A percentile compares a stretch with the other conserved stretches of the same genome.
phyloP scores from a whole-genome alignment of 2,797 vertebrate species.

The Acrossocheilus wenchowensis region DNA sequence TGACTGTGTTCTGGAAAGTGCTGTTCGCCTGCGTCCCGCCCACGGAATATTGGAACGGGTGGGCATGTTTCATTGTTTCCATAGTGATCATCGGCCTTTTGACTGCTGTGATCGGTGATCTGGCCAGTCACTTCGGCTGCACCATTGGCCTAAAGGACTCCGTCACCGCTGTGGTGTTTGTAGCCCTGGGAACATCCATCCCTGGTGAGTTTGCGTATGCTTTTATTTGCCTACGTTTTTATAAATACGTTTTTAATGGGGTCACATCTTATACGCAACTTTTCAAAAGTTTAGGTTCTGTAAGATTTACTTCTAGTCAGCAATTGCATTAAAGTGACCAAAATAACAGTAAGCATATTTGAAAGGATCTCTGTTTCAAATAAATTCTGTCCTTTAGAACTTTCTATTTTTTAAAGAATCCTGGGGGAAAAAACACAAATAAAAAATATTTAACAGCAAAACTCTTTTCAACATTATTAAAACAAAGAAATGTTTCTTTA shows the following conservation, averaged over 20 bases:
- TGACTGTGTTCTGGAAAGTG: conserved; percentile 99
- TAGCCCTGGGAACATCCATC: conserved; percentile 95
- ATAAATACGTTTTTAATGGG: background rate
- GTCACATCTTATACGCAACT: background rate
- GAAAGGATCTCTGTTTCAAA: background rate
- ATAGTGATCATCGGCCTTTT: conserved; percentile 94
- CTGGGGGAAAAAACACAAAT: background rate
- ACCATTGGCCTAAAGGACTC: conserved; percentile 98
- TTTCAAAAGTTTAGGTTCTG: background rate
- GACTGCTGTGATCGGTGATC: conserved; percentile 93
- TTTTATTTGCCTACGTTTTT: background rate
- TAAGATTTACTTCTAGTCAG: background rate
- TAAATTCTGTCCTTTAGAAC: background rate
- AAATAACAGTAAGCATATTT: background rate
- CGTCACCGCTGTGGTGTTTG: conserved; percentile 93
- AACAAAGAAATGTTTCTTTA: background rate
- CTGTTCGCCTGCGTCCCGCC: conserved; percentile 96
- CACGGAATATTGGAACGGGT: conserved; percentile 94
- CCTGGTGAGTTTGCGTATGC: conserved; percentile 81
- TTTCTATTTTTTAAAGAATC: background rate
- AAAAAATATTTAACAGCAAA: background rate
- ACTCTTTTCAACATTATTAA: background rate
- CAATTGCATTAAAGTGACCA: background rate
- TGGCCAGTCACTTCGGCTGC: conserved; percentile 97
- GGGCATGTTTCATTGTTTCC: conserved; percentile 93